Conservation (phyloP, 2,888 invertebrate genomes). For the Ypsolopha scabrella region DNA sequence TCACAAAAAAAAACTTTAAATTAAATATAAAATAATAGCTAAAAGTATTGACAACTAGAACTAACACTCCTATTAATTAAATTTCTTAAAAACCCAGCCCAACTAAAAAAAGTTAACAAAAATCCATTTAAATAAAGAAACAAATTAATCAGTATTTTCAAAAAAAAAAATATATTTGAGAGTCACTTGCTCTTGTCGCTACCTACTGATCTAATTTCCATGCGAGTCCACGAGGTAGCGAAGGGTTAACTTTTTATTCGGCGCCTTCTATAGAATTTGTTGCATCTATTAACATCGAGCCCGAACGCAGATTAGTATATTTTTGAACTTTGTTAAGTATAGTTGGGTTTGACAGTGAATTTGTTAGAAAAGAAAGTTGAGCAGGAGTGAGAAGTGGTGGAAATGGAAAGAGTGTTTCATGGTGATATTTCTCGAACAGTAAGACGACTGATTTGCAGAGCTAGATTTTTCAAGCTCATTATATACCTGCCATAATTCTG, state of each 20-base stretch:
- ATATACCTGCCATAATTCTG: no score
- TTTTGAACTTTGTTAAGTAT: slow-evolving; percentile 47
- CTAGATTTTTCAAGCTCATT: no score
- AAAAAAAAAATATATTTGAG: slow-evolving; percentile 24
- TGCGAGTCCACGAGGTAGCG: slow-evolving; percentile 54
- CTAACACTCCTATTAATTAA: no score
- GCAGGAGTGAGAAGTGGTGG: slow-evolving; percentile 6
- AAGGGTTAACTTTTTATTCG: slow-evolving; percentile 62
- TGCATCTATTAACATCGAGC: slow-evolving; percentile 60
- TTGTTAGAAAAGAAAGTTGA: no score
- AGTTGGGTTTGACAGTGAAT: slow-evolving; percentile 21
- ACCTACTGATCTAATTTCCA: slow-evolving; percentile 71
- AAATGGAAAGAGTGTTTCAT: slow-evolving; percentile 7
- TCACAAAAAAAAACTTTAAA: no score
- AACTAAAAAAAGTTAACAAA: no score
- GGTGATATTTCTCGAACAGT: background rate
- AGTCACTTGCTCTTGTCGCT: slow-evolving; percentile 28
- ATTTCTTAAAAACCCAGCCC: no score
- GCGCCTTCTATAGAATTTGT: slow-evolving; percentile 45
- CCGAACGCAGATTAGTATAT: slow-evolving; percentile 54
- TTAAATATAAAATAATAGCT: no score
- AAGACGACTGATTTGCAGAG: no score
- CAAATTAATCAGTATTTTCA: no score
- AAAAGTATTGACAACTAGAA: no score
- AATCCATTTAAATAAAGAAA: no score